Base-by-base conservation (phyloP, 2,888 invertebrate genomes). In the Neoitamus cyanurus region DNA sequence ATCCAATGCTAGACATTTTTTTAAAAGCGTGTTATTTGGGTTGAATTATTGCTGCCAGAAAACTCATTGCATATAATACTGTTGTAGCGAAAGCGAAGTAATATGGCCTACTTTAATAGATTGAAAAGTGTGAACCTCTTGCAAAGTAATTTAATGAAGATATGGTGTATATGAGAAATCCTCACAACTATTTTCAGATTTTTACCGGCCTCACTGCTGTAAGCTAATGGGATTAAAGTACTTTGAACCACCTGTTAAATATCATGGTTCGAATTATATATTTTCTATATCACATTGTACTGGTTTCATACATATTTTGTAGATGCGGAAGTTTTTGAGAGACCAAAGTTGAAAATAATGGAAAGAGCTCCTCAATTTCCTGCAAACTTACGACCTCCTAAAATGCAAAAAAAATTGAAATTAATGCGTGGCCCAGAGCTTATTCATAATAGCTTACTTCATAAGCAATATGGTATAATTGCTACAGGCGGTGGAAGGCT, bases 401-500 rank as follows among this genome's bases (percentile, higher is more conserved):
- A 97, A 92, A 97, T 97, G 96, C 95, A 95, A 87, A 98, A 97
- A 89, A 93, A 93, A 83, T 91, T 98, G 1, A 92, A 93, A n/a
- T 94, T 95, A 48, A 97, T 98, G 96, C 92, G 98, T 89, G 99
- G 99, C 0, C 98, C 98, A 0, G 99, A 99, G 91, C 86, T 90
- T 4, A 90, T 97, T 30, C 98, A 99, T 88, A 99, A 96, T 88
- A 93, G 94, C 83, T 92, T 99, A 11, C 93, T 97, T 85, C 95
- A 98, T 88, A 95, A 96, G 89, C 99, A 99, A 89, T 99, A 94
- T 93, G 99, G 98, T 69, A 95, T 99, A 87, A 93, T 98, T 91
- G 97, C 98, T 7, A 92, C 94, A 13, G 93, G 94, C 25, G 99
- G 98, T 83, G 98, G 98, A 0, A 93, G 97, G 87, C 88, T 99